Evolutionary conservation across 2,888 invertebrate species (phyloP), one percentile per base, ranked within the genome.

Genomic region (Augochlorella aurata): DNA sequence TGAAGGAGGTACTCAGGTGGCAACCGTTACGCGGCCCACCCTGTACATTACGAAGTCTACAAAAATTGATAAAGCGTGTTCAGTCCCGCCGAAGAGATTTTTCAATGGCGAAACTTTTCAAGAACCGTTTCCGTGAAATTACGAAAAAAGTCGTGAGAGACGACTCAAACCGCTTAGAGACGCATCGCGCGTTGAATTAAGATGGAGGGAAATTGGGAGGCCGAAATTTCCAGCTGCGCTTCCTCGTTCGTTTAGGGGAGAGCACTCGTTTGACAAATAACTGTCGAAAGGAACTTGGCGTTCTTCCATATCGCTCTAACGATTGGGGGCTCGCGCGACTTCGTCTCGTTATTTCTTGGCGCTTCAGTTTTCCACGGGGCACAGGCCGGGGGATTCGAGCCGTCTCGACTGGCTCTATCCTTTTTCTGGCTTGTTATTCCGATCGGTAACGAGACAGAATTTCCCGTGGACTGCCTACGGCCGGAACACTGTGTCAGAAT

Each of bases 311-410:
- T 69, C 69, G 61, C 68, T 79, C 71, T 87, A 87, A 87, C 87
- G 84, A 88, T 74, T 65, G 65, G 50, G 67, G 61, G 75, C 44
- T 76, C 79, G 77, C 79, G 82, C 79, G 80, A 81, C 75, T 76
- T 77, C 76, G 50, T 74, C 87, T 87, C 87, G 87, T 87, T 87
- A 88, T 84, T 84, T 86, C 84, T 78, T 79, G 83, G 75, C 85
- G 83, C 81, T 83, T 58, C 74, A 72, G 83, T 72, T 74, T 83
- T 66, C 74, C 71, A 29, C 70, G 66, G 63, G 18, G 50, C 18
- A 4, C n/a, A 44, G 65, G 18, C 38, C 38, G 44, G n/a, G 29
- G 63, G 71, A 47, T 50, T 65, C 80, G 68, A 63, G 54, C 45
- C 74, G 24, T 29, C 49, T 14, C 69, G 76, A 65, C 52, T 10